Conservation (phyloP, 2,113 vertebrate species). For the Megaleporinus macrocephalus region DNA sequence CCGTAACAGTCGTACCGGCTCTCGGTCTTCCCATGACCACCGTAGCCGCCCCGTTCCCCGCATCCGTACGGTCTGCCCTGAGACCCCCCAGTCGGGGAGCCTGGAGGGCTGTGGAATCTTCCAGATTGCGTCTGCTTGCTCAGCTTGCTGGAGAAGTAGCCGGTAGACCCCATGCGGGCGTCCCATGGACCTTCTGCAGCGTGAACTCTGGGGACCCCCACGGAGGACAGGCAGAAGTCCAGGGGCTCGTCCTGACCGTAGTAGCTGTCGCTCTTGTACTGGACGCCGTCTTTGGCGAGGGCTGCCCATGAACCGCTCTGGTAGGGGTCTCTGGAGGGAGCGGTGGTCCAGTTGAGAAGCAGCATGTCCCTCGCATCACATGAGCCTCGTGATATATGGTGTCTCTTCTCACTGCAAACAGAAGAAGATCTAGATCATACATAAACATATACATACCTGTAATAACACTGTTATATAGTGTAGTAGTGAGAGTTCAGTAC, state of each 20-base stretch:
- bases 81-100: constrained; percentile 58
- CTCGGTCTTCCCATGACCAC: constrained; percentile 64
- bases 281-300: constrained; percentile 63
- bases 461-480: no score
- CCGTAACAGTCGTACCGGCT: constrained; percentile 57
- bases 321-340: constrained; percentile 62
- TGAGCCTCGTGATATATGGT: constrained; percentile 42
- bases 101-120: constrained; percentile 62
- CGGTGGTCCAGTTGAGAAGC: constrained; percentile 57
- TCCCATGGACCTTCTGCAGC: constrained; percentile 63
- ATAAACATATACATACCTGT: no score
- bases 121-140: constrained; percentile 64
- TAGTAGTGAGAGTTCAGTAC: no score
- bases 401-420: constrained; percentile 56
- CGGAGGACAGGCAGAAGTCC: constrained; percentile 64
- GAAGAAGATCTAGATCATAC: background rate
- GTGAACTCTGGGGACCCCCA: constrained; percentile 61
- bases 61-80: constrained; percentile 60
- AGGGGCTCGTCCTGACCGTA: constrained; percentile 61
- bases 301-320: constrained; percentile 65
- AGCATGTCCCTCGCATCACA: constrained; percentile 67
- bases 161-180: constrained; percentile 51
- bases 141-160: constrained; percentile 58
- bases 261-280: constrained; percentile 65
- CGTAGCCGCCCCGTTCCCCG: constrained; percentile 61